Conservation (phyloP, 2,797 vertebrate genomes). For the Chiroxiphia lanceolata region DNA sequence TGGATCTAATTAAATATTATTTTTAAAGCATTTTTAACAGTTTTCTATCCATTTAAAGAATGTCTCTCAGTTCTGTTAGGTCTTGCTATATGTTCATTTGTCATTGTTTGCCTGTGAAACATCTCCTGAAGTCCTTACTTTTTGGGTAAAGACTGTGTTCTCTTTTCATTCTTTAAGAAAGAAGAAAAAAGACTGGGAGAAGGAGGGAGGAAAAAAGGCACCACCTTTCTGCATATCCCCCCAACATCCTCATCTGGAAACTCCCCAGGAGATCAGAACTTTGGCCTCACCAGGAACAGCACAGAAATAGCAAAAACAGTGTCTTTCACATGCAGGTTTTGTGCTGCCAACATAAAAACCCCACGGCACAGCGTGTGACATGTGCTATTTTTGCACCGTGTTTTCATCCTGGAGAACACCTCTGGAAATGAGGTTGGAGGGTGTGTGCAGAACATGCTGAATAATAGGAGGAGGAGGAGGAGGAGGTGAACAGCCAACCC, state of each 20-base stretch:
- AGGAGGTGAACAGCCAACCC: not conserved
- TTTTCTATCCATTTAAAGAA: not conserved
- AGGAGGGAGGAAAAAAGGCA: fast-evolving
- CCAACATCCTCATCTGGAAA: not conserved
- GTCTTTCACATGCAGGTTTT: not conserved
- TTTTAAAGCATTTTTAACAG: not conserved
- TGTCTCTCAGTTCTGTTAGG: not conserved
- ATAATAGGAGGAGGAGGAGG: not conserved
- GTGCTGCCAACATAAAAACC: not conserved
- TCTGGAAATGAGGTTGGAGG: not conserved
- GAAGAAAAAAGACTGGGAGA: not conserved
- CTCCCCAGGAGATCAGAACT: not conserved
- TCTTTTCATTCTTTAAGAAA: not conserved
- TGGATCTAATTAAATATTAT: not conserved
- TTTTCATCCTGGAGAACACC: not conserved
- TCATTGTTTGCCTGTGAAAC: not conserved
- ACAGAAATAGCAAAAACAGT: fast-evolving
- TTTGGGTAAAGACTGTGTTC: not conserved
- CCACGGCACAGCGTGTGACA: fast-evolving
- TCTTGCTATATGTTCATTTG: not conserved
- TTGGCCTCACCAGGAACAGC: not conserved
- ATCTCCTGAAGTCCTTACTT: not conserved
- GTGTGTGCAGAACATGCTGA: not conserved
- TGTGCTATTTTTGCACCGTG: not conserved
- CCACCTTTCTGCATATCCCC: not conserved